Conservation (phyloP, 2,888 invertebrate genomes). For the Drosophila kanekoi region DNA sequence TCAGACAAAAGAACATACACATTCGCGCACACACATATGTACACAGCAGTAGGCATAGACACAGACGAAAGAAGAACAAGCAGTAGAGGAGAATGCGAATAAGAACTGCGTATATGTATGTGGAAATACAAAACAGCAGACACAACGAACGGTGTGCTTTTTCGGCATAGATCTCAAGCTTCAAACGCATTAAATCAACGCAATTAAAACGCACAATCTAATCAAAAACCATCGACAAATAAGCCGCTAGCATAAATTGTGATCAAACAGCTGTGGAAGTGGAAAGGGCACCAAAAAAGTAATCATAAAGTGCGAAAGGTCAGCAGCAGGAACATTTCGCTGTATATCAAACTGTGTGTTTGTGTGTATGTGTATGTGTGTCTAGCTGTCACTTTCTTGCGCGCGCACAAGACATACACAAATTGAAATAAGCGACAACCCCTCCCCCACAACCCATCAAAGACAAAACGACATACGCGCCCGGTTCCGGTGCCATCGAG, state of each 20-base stretch:
- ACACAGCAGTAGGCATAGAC: conserved; percentile 19
- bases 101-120: conserved; percentile 70
- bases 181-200: conserved; percentile 45
- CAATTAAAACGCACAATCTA: conserved; percentile 40
- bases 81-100: conserved; percentile 59
- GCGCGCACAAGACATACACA: conserved; percentile 74
- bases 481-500: conserved; percentile 73
- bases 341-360: conserved; percentile 47
- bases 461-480: conserved; percentile 69
- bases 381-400: conserved; percentile 81
- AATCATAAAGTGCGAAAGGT: conserved; percentile 83
- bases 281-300: conserved; percentile 68
- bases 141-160: conserved; percentile 62
- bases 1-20: conserved; percentile 59
- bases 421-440: conserved; percentile 64
- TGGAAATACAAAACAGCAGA: conserved; percentile 68
- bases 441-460: conserved; percentile 25
- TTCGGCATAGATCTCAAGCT: conserved; percentile 47
- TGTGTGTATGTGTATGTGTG: conserved; percentile 44
- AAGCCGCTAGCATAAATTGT: conserved; percentile 34
- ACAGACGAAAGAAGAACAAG: conserved; percentile 44
- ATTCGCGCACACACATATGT: conserved; percentile 21
- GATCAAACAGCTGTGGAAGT: conserved; percentile 62
- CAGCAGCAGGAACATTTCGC: conserved; percentile 72
- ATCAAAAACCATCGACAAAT: conserved; percentile 29